A percentile compares a stretch with the other conserved stretches of the same genome.
Conservation (phyloP, 2,113 vertebrate genomes). For the Procapra przewalskii region DNA sequence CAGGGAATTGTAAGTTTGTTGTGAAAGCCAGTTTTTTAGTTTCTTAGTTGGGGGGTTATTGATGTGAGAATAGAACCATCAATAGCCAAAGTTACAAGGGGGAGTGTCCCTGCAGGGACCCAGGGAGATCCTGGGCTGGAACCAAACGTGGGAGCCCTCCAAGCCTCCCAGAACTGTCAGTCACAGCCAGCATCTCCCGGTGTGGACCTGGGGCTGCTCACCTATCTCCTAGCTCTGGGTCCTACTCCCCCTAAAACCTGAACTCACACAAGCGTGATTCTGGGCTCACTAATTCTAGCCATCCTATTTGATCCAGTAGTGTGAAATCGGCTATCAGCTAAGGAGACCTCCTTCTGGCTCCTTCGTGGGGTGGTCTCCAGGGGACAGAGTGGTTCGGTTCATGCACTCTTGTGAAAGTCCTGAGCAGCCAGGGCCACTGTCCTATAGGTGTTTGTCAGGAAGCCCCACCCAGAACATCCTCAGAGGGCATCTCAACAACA, state of each 20-base stretch:
- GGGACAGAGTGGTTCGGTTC: background rate
- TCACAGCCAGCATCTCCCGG: background rate
- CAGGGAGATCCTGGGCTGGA: background rate
- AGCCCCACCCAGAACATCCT: background rate
- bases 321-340: background rate
- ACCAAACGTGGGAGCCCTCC: background rate
- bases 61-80: background rate
- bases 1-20: slow-evolving; percentile 1
- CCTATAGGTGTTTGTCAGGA: background rate
- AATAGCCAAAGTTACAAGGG: background rate
- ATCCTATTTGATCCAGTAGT: background rate
- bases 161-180: background rate
- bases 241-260: background rate
- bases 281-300: background rate
- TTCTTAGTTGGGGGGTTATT: background rate
- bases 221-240: background rate
- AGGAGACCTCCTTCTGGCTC: background rate
- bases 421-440: background rate
- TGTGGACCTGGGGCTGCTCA: background rate
- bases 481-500: background rate
- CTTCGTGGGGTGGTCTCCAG: background rate
- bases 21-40: background rate
- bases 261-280: background rate
- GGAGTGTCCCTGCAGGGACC: background rate
- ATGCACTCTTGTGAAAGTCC: background rate